A percentile compares a stretch with the other conserved stretches of the same genome.
Evolutionary conservation across 2,113 vertebrate genomes (phyloP).

Genomic region (Dendropsophus ebraccatus): DNA sequence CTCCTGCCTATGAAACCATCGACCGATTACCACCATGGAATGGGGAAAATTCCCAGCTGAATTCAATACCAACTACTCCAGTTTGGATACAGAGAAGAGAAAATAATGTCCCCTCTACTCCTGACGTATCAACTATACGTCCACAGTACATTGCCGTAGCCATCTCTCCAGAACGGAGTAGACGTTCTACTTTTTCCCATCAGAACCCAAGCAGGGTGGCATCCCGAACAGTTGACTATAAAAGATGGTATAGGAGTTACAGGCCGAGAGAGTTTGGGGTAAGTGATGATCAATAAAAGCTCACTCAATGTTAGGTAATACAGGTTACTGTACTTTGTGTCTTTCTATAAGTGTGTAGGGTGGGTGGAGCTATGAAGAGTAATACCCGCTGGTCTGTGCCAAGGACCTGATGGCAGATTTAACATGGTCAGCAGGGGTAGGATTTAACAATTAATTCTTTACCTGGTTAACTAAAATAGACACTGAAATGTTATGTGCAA

Average conservation of each 20-base stretch:
- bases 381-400: no score
- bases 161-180: neutral
- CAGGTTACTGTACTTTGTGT: no score
- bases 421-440: no score
- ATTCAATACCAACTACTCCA: neutral
- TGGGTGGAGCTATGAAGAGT: no score
- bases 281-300: neutral
- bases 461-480: no score
- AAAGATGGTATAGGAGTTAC: neutral
- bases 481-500: no score
- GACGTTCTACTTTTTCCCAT: neutral
- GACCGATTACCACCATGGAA: neutral
- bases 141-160: neutral
- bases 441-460: no score
- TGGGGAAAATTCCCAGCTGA: neutral
- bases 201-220: neutral
- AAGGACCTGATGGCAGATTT: no score
- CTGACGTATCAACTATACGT: neutral
- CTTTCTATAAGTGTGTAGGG: no score
- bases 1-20: neutral
- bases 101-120: neutral
- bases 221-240: neutral
- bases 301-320: no score
- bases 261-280: neutral
- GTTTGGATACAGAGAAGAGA: neutral